phyloP scores from a whole-genome alignment of 2,888 invertebrate genomes.

The Drosophila demipolita region DNA sequence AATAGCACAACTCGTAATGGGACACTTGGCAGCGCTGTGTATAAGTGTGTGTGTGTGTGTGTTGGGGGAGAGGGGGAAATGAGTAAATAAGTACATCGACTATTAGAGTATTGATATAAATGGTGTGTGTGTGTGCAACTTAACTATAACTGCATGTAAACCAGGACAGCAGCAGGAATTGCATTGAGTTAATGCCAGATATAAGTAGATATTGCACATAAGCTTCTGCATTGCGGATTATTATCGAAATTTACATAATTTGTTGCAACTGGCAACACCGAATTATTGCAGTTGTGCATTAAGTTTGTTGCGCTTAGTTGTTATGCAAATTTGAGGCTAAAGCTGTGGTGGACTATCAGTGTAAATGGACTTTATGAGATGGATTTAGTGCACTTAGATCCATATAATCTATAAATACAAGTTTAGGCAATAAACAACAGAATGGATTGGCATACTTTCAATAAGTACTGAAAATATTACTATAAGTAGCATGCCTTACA shows the following conservation, averaged over 20 bases:
- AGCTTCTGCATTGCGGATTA: not conserved
- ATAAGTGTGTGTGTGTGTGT: not conserved
- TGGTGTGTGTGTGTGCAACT: not conserved
- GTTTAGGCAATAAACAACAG: not conserved
- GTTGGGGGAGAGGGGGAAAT: constrained; percentile 1
- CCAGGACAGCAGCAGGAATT: constrained; percentile 25
- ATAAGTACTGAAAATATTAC: not conserved
- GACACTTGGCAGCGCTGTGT: constrained; percentile 26
- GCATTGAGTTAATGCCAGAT: not conserved
- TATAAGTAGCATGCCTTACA: not conserved
- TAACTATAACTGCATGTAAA: constrained; percentile 10
- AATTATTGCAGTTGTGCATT: not conserved
- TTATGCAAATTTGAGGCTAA: not conserved
- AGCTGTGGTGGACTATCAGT: not conserved
- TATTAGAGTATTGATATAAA: constrained; percentile 23
- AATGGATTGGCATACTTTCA: not conserved
- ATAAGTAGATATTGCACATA: not conserved
- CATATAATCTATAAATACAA: not conserved
- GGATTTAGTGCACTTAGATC: not conserved
- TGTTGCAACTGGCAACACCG: constrained; percentile 1
- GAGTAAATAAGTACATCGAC: constrained; percentile 2
- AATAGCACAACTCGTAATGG: constrained; percentile 38
- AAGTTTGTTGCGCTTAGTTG: not conserved
- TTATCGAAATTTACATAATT: not conserved
- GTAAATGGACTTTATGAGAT: not conserved